A percentile compares a stretch with the other conserved stretches of the same genome.
These are phyloP conservation scores for Agrotis exclamationis DNA, from an alignment of 2,888 invertebrate genomes.

Conservation along the genomic window DNA sequence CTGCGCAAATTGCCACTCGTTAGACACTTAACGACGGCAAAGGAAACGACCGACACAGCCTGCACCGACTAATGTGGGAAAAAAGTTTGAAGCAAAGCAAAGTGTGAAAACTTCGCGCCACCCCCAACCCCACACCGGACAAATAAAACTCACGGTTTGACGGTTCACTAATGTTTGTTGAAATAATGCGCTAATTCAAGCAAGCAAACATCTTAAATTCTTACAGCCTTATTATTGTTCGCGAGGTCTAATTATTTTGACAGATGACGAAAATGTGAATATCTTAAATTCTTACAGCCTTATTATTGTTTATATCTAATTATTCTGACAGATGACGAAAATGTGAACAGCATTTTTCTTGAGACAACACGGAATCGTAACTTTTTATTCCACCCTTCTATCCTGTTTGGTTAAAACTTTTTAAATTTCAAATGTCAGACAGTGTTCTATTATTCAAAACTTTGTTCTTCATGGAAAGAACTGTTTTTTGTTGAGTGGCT, in stretches of 20 bases:
- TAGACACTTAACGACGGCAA: slow-evolving; percentile 73
- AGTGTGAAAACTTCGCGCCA: slow-evolving; percentile 68
- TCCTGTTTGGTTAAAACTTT: slow-evolving; percentile 20
- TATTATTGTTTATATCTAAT: background rate
- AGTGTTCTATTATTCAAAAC: slow-evolving; percentile 56
- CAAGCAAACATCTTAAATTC: background rate
- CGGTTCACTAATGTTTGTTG: background rate
- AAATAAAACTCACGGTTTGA: slow-evolving; percentile 31
- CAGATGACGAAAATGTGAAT: background rate
- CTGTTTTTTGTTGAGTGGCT: slow-evolving; percentile 29
- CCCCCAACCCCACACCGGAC: slow-evolving; percentile 19
- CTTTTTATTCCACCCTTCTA: slow-evolving; percentile 2
- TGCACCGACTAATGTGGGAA: slow-evolving; percentile 71
- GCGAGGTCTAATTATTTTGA: slow-evolving; percentile 6
- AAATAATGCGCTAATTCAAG: slow-evolving; percentile 3
- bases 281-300: background rate
- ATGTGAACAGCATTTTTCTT: slow-evolving; percentile 23
- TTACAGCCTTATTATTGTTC: background rate
- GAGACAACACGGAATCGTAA: background rate
- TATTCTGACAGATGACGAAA: slow-evolving; percentile 5
- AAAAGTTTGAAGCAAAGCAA: slow-evolving; percentile 65
- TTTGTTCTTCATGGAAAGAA: slow-evolving; percentile 34
- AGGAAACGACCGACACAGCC: slow-evolving; percentile 70
- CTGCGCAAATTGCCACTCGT: slow-evolving; percentile 70
- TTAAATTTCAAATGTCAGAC: slow-evolving; percentile 43